These are phyloP conservation scores for Drosophila virilis DNA, from an alignment of 1,140 invertebrate genomes.

Conservation along the genomic window DNA sequence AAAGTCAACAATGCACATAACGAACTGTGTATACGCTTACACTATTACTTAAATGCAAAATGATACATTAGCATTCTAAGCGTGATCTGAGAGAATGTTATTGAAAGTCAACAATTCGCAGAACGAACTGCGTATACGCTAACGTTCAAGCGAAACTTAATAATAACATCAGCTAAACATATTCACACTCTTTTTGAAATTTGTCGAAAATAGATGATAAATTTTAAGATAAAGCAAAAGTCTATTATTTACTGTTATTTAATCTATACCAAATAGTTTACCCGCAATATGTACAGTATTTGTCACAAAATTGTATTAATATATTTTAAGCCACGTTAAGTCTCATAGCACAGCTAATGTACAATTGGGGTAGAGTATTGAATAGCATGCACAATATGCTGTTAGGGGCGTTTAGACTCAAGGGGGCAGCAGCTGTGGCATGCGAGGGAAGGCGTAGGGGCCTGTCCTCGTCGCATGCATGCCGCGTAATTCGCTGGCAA, in stretches of 20 bases:
- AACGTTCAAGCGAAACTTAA: background rate
- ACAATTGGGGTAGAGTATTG: background rate
- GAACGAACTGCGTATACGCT: slow-evolving; percentile 24
- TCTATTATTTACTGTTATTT: no score
- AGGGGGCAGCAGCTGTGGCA: slow-evolving; percentile 6
- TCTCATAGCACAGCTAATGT: background rate
- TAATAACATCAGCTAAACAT: no score
- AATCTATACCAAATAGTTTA: no score
- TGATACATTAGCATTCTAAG: no score
- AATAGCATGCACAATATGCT: slow-evolving; percentile 1
- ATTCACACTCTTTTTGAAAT: no score
- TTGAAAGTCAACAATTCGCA: background rate
- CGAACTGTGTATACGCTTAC: slow-evolving; percentile 21
- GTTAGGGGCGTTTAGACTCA: slow-evolving; percentile 14
- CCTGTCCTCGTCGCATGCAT: slow-evolving; percentile 44
- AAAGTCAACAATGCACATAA: background rate
- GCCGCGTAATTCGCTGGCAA: slow-evolving; percentile 49
- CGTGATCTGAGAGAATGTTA: no score
- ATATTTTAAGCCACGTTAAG: background rate
- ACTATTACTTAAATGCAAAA: no score
- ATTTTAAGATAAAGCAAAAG: no score
- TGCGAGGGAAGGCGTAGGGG: slow-evolving; percentile 5
- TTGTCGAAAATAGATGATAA: no score
- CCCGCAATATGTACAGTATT: no score
- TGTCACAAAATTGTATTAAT: no score